A percentile compares a stretch with the other conserved stretches of the same genome.
phyloP scores from a whole-genome alignment of 2,797 vertebrate genomes.

The Corythornis leucogaster region DNA sequence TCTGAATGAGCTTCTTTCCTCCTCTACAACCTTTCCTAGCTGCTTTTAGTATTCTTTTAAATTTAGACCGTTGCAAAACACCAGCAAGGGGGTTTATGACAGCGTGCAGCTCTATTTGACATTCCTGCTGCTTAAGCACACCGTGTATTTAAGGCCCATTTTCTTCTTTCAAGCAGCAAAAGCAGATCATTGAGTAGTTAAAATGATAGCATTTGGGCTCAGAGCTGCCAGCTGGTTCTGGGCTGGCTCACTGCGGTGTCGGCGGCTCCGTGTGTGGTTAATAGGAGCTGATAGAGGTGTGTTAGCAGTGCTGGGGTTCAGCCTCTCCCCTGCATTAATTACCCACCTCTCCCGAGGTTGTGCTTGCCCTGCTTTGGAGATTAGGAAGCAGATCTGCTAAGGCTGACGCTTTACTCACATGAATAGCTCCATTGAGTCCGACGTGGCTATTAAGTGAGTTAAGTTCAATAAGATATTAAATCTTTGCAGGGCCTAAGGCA shows the following conservation, averaged over 20 bases:
- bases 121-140: not conserved
- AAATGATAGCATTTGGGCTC: not conserved
- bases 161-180: not conserved
- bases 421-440: conserved; percentile 53
- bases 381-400: conserved; percentile 45
- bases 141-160: not conserved
- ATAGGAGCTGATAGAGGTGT: not conserved
- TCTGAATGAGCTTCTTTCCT: not conserved
- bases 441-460: conserved; percentile 27
- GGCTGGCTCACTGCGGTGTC: accelerated
- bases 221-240: not conserved
- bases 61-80: not conserved
- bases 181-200: not conserved
- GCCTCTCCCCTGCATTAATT: not conserved
- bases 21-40: not conserved
- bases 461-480: conserved; percentile 40
- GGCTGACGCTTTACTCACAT: not conserved
- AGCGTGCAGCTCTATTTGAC: not conserved
- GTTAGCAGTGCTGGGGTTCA: not conserved
- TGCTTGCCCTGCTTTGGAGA: not conserved
- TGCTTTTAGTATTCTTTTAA: not conserved
- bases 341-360: not conserved
- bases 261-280: accelerated
- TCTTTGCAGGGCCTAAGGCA: conserved; percentile 45
- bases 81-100: not conserved